Conservation (phyloP, 2,113 vertebrate genomes). For the Carassius auratus region DNA sequence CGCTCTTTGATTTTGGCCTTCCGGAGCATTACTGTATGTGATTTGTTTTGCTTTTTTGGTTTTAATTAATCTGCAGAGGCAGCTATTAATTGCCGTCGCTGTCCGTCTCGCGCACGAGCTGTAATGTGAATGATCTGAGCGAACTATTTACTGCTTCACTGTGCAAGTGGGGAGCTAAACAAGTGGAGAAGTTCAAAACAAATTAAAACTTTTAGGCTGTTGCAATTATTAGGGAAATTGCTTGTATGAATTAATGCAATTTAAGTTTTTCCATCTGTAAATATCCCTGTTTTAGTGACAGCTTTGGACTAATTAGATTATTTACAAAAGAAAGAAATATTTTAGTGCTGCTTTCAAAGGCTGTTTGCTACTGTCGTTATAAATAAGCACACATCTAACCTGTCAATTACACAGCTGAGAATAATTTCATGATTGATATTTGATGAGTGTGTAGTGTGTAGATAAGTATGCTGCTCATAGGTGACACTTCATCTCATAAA, state of each 20-base stretch:
- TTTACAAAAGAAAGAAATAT: not conserved
- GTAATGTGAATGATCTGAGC: slow-evolving; percentile 46
- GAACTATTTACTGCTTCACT: slow-evolving; percentile 59
- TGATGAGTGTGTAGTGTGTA: slow-evolving; percentile 12
- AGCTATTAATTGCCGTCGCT: slow-evolving; percentile 61
- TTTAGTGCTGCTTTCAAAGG: not conserved
- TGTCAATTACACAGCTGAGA: not conserved
- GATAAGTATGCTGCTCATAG: not conserved
- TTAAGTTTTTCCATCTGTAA: slow-evolving; percentile 36
- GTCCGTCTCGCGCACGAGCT: slow-evolving; percentile 54
- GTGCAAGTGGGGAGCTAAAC: slow-evolving; percentile 48
- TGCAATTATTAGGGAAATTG: slow-evolving; percentile 48
- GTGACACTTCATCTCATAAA: not conserved
- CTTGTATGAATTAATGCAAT: slow-evolving; percentile 43
- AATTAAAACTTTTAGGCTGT: slow-evolving; percentile 54
- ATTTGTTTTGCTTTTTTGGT: slow-evolving; percentile 49
- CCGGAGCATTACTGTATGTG: slow-evolving; percentile 9
- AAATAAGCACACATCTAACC: not conserved
- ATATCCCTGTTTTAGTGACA: slow-evolving; percentile 39
- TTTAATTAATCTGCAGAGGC: slow-evolving; percentile 59
- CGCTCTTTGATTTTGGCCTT: not conserved
- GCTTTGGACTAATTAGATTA: slow-evolving; percentile 26
- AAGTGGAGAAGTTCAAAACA: slow-evolving; percentile 54
- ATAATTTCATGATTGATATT: slow-evolving; percentile 23
- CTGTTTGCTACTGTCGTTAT: not conserved